Evolutionary conservation across 1,140 invertebrate genomes (phyloP).

Genomic region (Heliothis subflexa): DNA sequence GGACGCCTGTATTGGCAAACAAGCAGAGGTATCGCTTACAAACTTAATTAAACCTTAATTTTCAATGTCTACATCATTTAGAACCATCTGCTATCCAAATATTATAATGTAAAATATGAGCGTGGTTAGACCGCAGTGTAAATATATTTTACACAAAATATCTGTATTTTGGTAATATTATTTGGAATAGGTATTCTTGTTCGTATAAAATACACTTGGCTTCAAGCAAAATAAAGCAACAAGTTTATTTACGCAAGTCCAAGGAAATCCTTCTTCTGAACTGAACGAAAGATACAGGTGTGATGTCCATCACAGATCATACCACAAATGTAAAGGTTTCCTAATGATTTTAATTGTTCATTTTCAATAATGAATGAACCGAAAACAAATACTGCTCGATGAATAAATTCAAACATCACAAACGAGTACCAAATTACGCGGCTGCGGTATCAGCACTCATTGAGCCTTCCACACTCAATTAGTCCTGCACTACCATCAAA

Average conservation of each 20-base stretch:
- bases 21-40: slow-evolving; percentile 26
- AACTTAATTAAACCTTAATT: slow-evolving; percentile 41
- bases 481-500: not conserved
- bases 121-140: not conserved
- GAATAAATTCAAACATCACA: not conserved
- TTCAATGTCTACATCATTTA: slow-evolving; percentile 18
- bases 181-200: not conserved
- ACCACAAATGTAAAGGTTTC: too few species aligned
- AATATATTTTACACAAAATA: slow-evolving; percentile 6
- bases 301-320: too few species aligned
- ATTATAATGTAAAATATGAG: slow-evolving; percentile 16
- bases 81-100: slow-evolving; percentile 18
- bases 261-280: too few species aligned
- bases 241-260: too few species aligned
- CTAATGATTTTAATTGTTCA: too few species aligned
- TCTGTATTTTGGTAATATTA: not conserved
- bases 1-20: slow-evolving; percentile 7
- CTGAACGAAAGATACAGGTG: too few species aligned
- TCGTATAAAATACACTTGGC: too few species aligned
- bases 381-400: not conserved
- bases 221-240: too few species aligned
- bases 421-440: not conserved
- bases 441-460: not conserved
- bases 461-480: not conserved
- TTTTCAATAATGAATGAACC: not conserved